Evolutionary conservation across 2,888 invertebrate genomes (phyloP).

Genomic region (Drosophila cognata): DNA sequence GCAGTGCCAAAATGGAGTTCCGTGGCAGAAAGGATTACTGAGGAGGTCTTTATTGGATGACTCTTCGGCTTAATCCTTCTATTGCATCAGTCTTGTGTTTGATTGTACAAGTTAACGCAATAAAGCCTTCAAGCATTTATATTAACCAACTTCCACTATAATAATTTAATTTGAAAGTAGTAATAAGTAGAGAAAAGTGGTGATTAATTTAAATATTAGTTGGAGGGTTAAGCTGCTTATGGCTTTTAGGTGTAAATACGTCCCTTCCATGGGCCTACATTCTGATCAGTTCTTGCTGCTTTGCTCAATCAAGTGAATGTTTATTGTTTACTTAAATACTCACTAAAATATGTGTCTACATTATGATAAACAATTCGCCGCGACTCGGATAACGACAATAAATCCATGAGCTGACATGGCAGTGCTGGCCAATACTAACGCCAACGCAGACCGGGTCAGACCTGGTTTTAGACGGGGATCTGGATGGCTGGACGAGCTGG

Average conservation of each 20-base stretch:
- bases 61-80: background rate
- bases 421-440: conserved; percentile 36
- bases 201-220: background rate
- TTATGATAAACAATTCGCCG: conserved; percentile 74
- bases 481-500: conserved; percentile 31
- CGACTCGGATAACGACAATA: conserved; percentile 69
- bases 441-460: conserved; percentile 59
- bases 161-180: background rate
- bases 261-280: background rate
- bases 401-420: conserved; percentile 59
- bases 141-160: background rate
- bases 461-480: conserved; percentile 18
- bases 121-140: background rate
- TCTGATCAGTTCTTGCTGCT: conserved; percentile 24
- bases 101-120: background rate
- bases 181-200: background rate
- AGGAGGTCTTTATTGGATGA: background rate
- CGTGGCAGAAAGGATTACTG: conserved; percentile 7
- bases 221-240: background rate
- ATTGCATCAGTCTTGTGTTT: background rate
- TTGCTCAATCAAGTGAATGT: conserved; percentile 46
- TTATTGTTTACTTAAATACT: conserved; percentile 74
- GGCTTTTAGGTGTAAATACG: background rate
- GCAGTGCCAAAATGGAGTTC: conserved; percentile 26
- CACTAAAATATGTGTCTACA: conserved; percentile 71